These are phyloP conservation scores for Clamator glandarius DNA, from an alignment of 2,797 vertebrate species.

Conservation along the genomic window DNA sequence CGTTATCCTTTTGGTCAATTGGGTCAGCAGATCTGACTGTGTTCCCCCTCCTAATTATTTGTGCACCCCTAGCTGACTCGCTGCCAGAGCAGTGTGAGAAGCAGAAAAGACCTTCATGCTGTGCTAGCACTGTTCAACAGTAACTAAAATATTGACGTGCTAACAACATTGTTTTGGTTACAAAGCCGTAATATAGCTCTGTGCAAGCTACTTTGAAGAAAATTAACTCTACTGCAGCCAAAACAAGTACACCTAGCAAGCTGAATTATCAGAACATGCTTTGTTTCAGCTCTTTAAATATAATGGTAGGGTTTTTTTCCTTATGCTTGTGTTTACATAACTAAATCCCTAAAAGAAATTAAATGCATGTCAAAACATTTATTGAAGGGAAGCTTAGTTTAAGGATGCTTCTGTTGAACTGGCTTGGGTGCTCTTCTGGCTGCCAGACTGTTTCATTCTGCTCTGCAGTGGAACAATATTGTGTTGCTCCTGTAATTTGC, in stretches of 20 bases:
- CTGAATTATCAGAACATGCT: not conserved
- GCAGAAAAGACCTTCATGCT: not conserved
- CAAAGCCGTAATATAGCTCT: not conserved
- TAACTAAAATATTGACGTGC: not conserved
- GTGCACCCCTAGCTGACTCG: rapidly evolving
- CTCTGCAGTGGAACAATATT: not conserved
- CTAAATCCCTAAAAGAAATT: not conserved
- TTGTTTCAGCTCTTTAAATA: not conserved
- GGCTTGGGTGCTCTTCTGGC: not conserved
- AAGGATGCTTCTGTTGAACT: not conserved
- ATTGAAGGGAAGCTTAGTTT: not conserved
- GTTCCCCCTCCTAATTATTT: not conserved
- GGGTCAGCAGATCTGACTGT: not conserved
- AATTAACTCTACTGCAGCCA: not conserved
- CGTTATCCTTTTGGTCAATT: not conserved
- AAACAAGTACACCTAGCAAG: not conserved
- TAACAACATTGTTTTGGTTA: not conserved
- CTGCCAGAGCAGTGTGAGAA: not conserved
- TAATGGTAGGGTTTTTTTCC: not conserved
- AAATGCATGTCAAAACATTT: not conserved
- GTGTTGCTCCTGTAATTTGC: not conserved
- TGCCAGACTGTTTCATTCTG: not conserved
- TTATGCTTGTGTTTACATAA: not conserved
- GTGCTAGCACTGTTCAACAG: not conserved
- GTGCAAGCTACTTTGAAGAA: not conserved